Evolutionary conservation across 2,797 vertebrate genomes (phyloP), one percentile per base, ranked within the genome.

Genomic region (Toxotes lorentzi): DNA sequence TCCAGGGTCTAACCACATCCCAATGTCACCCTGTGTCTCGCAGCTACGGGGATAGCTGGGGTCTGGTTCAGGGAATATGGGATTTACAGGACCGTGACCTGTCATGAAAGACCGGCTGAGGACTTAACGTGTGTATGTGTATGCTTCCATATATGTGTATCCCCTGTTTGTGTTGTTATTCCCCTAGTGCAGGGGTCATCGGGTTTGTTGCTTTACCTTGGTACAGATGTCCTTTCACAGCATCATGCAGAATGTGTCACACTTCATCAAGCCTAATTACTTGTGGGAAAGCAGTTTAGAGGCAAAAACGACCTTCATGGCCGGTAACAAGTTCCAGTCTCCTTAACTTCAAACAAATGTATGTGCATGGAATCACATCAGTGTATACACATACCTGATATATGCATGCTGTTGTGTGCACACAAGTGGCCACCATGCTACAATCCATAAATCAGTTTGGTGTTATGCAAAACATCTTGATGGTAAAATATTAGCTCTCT

Each of bases 201-300:
- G n/a, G 40, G 64, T 75, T 75, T 74, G 61, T 4, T 73, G 62
- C 61, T 54, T 70, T 71, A 57, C 73, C 34, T 61, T 62, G 38
- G 34, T 34, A 45, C 76, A 24, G 24, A 38, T 57, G 67, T 81
- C 81, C 80, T 85, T 75, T 87, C 62, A 43, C 73, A 59, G 78
- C 50, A 13, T 78, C 70, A 27, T 65, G 70, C 72, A 75, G 74
- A 86, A 83, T 79, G 73, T 75, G 88, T 86, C 85, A 81, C 88
- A 73, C 83, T 75, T 85, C 64, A 79, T 91, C 81, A 83, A 38
- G 59, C 64, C 66, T 84, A 85, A 89, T 88, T 88, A 73, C 67
- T 76, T 14, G 50, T 57, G 60, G 47, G 60, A 63, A 45, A 60
- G 74, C 66, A 66, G 57, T 85, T 86, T 54, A 54, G 70, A 63